Evolutionary conservation across 2,797 vertebrate genomes (phyloP).

Genomic region (Acanthurus lineatus): DNA sequence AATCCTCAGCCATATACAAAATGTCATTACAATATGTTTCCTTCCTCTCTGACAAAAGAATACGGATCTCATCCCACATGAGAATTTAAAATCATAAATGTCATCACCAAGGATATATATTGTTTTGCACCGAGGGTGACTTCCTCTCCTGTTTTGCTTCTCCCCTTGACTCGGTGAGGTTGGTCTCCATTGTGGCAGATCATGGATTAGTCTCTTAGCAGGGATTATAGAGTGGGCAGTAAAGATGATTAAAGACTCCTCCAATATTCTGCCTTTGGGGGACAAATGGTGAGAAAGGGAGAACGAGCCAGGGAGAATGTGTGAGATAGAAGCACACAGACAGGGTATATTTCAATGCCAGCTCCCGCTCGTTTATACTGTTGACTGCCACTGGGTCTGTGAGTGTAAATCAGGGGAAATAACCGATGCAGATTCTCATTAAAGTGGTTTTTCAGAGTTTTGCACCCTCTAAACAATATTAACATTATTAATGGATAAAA

Average conservation of each 20-base stretch:
- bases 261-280: slow-evolving; percentile 71
- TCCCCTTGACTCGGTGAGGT: slow-evolving; percentile 37
- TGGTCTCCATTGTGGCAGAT: slow-evolving; percentile 68
- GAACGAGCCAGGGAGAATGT: slow-evolving; percentile 29
- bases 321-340: slow-evolving; percentile 42
- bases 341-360: slow-evolving; percentile 52
- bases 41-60: slow-evolving; percentile 20
- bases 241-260: slow-evolving; percentile 81
- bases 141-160: slow-evolving; percentile 34
- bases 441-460: neutral
- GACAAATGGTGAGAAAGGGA: slow-evolving; percentile 56
- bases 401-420: slow-evolving; percentile 48
- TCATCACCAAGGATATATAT: slow-evolving; percentile 7
- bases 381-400: slow-evolving; percentile 38
- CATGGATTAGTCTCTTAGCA: slow-evolving; percentile 76
- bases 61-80: slow-evolving; percentile 1
- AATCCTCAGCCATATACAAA: neutral
- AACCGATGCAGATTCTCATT: slow-evolving; percentile 18
- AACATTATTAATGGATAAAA: neutral
- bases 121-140: neutral
- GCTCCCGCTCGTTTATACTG: slow-evolving; percentile 43
- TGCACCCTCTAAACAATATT: neutral
- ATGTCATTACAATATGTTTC: slow-evolving; percentile 23
- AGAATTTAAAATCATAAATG: slow-evolving; percentile 24
- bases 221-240: slow-evolving; percentile 81